phyloP scores from a whole-genome alignment of 2,888 invertebrate genomes.

The Seladonia tumulorum region DNA sequence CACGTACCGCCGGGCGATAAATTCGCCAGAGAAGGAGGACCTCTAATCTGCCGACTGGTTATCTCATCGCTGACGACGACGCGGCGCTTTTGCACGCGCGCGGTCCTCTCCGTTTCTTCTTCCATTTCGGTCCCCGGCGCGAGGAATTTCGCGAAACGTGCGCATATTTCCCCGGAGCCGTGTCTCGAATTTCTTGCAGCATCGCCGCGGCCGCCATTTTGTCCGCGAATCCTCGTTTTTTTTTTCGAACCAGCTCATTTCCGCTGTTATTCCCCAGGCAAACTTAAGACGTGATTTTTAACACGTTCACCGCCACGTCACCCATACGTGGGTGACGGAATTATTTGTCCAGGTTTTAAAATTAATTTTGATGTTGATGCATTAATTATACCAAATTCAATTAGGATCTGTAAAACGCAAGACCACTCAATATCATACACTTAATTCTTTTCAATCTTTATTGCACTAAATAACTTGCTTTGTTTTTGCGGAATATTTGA shows the following conservation, averaged over 20 bases:
- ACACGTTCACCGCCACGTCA: no score
- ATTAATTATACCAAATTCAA: no score
- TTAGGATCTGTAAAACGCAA: no score
- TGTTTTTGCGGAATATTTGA: no score
- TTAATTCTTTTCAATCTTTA: no score
- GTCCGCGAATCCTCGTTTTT: neutral
- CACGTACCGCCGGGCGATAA: slow-evolving; percentile 69
- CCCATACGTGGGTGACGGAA: no score
- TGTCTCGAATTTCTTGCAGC: slow-evolving; percentile 16
- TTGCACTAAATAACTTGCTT: no score
- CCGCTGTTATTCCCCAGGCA: neutral
- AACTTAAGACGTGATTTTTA: neutral
- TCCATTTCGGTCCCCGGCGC: slow-evolving; percentile 43
- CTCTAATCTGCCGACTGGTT: slow-evolving; percentile 69
- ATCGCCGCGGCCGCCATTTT: neutral
- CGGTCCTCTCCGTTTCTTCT: slow-evolving; percentile 21
- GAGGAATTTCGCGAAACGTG: slow-evolving; percentile 63
- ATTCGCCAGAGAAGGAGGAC: slow-evolving; percentile 62
- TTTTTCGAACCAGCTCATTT: neutral
- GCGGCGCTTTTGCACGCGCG: slow-evolving; percentile 64
- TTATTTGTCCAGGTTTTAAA: no score
- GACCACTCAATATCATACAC: no score
- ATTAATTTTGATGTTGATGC: no score
- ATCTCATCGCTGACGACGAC: slow-evolving; percentile 64
- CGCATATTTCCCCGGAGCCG: slow-evolving; percentile 46